phyloP scores from a whole-genome alignment of 2,797 vertebrate species.

The Lagorchestes hirsutus region DNA sequence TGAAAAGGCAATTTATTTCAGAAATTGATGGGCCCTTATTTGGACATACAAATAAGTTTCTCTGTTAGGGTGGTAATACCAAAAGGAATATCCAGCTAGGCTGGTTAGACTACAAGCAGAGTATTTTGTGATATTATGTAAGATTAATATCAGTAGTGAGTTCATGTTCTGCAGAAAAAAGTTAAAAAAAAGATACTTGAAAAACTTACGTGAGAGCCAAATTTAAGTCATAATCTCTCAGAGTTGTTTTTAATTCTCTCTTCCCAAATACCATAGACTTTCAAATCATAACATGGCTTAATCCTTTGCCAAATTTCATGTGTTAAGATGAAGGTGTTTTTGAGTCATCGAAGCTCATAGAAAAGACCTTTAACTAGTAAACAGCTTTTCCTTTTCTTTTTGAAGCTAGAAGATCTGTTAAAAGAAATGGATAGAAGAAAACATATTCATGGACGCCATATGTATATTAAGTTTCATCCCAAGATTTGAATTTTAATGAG shows the following conservation, averaged over 20 bases:
- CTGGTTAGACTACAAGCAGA: background rate
- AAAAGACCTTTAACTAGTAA: slow-evolving; percentile 81
- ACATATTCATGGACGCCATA: slow-evolving; percentile 75
- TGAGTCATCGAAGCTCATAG: slow-evolving; percentile 80
- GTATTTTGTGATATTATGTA: slow-evolving; percentile 42
- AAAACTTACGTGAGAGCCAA: slow-evolving; percentile 66
- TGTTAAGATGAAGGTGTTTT: slow-evolving; percentile 80
- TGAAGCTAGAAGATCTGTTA: slow-evolving; percentile 78
- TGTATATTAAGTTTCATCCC: slow-evolving; percentile 76
- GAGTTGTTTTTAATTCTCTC: slow-evolving; percentile 74
- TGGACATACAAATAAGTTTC: slow-evolving; percentile 25
- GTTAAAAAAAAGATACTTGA: slow-evolving; percentile 66
- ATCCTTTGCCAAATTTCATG: slow-evolving; percentile 76
- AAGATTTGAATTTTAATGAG: slow-evolving; percentile 75
- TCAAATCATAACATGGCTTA: slow-evolving; percentile 77
- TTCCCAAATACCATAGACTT: slow-evolving; percentile 77
- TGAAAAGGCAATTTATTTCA: slow-evolving; percentile 44
- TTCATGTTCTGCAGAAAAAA: slow-evolving; percentile 45
- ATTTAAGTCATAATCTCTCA: slow-evolving; percentile 73
- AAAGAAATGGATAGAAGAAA: slow-evolving; percentile 68
- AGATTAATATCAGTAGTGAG: slow-evolving; percentile 58
- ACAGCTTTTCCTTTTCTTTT: slow-evolving; percentile 72
- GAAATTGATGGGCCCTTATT: slow-evolving; percentile 24
- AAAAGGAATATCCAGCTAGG: background rate
- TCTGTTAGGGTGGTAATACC: slow-evolving; percentile 4